Evolutionary conservation across 2,888 invertebrate species (phyloP).

Genomic region (Rhagophthalmus giganteus): DNA sequence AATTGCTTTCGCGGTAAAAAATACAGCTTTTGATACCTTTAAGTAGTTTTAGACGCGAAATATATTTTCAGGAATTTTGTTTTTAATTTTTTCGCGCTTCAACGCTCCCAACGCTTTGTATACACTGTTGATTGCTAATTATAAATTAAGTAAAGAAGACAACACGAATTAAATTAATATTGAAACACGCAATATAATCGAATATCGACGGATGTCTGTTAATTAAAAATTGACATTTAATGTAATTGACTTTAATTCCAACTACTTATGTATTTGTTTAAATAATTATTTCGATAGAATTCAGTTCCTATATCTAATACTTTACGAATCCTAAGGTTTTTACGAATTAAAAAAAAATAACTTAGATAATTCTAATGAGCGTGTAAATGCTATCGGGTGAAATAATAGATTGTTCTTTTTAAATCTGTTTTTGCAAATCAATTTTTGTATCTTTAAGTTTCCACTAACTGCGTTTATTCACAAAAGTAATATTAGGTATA

Average conservation of each 20-base stretch:
- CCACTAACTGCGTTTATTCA: no score
- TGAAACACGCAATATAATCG: background rate
- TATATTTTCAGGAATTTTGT: constrained; percentile 21
- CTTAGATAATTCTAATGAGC: no score
- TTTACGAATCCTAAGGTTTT: no score
- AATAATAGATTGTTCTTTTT: no score
- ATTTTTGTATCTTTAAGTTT: no score
- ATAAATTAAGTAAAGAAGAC: constrained; percentile 25
- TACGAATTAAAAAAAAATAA: no score
- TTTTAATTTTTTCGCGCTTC: constrained; percentile 26
- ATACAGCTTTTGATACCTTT: constrained; percentile 36
- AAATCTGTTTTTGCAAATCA: no score
- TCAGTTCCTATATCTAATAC: background rate
- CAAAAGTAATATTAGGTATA: no score
- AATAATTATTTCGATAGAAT: background rate
- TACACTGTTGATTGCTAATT: constrained; percentile 28
- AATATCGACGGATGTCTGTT: no score
- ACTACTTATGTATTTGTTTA: background rate
- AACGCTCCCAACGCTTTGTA: constrained; percentile 12
- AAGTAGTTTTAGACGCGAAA: constrained; percentile 30
- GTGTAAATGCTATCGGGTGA: no score
- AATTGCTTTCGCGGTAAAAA: constrained; percentile 49
- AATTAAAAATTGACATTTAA: no score
- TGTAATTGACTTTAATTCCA: no score
- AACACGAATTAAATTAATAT: constrained; percentile 19